These are phyloP conservation scores for Rhadinocentrus ornatus DNA, from an alignment of 2,797 vertebrate species.

Conservation along the genomic window DNA sequence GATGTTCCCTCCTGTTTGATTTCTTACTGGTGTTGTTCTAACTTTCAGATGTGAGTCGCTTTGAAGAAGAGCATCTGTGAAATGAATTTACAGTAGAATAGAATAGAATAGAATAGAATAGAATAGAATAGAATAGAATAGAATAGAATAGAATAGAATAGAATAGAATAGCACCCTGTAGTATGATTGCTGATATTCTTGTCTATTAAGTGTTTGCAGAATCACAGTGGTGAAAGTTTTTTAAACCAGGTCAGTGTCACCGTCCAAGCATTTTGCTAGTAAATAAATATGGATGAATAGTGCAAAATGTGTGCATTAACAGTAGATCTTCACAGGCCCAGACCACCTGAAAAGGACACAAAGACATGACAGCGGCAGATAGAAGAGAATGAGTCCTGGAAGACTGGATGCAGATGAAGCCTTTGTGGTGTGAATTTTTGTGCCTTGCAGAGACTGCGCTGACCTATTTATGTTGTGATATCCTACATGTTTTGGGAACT, in stretches of 20 bases:
- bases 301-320: slow-evolving; percentile 9
- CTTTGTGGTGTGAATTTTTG: slow-evolving; percentile 41
- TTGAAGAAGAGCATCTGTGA: too few relatives aligned
- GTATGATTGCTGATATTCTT: neutral
- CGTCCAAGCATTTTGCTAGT: neutral
- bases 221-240: neutral
- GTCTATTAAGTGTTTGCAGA: neutral
- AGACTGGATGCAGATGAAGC: slow-evolving; percentile 3
- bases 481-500: slow-evolving; percentile 45
- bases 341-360: slow-evolving; percentile 3
- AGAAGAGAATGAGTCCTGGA: neutral
- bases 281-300: slow-evolving; percentile 7
- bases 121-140: too few relatives aligned
- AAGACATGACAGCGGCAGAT: slow-evolving; percentile 39
- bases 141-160: too few relatives aligned
- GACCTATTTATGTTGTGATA: slow-evolving; percentile 56
- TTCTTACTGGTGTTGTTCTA: too few relatives aligned
- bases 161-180: neutral
- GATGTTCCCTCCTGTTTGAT: too few relatives aligned
- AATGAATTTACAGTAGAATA: too few relatives aligned
- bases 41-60: too few relatives aligned
- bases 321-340: neutral
- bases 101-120: too few relatives aligned
- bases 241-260: neutral
- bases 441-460: slow-evolving; percentile 26